These are phyloP conservation scores for Bombus vancouverensis DNA, from an alignment of 1,140 invertebrate species.

Conservation along the genomic window DNA sequence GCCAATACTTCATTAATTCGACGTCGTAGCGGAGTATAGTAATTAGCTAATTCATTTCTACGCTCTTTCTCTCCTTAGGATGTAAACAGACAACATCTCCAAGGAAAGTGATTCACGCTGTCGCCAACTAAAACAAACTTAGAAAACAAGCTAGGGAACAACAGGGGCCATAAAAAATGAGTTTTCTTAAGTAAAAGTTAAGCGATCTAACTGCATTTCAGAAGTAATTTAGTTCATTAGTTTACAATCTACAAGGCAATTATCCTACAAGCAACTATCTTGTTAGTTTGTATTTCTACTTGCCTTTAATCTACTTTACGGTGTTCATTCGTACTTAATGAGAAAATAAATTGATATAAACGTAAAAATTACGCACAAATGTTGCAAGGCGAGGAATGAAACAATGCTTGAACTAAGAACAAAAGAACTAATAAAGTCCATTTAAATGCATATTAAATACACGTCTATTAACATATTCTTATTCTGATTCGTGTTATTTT, in stretches of 20 bases:
- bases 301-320: not conserved
- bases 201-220: slow-evolving; percentile 4
- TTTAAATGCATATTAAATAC: too few relatives aligned
- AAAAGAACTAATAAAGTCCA: not conserved
- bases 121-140: not conserved
- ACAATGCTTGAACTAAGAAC: not conserved
- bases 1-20: not conserved
- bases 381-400: not conserved
- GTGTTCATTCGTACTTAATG: not conserved
- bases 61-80: not conserved
- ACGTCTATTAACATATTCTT: not conserved
- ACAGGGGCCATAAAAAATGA: not conserved
- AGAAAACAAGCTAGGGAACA: not conserved
- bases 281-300: not conserved
- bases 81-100: not conserved
- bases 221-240: not conserved
- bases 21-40: not conserved
- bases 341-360: not conserved
- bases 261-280: not conserved
- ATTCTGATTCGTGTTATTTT: not conserved
- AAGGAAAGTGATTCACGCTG: not conserved
- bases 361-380: not conserved
- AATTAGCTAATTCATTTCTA: not conserved
- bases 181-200: slow-evolving; percentile 3
- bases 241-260: not conserved